Percentiles rank a stretch among this genome's conserved stretches.
phyloP scores from a whole-genome alignment of 2,797 vertebrate genomes.

The Psittacula derbiana region DNA sequence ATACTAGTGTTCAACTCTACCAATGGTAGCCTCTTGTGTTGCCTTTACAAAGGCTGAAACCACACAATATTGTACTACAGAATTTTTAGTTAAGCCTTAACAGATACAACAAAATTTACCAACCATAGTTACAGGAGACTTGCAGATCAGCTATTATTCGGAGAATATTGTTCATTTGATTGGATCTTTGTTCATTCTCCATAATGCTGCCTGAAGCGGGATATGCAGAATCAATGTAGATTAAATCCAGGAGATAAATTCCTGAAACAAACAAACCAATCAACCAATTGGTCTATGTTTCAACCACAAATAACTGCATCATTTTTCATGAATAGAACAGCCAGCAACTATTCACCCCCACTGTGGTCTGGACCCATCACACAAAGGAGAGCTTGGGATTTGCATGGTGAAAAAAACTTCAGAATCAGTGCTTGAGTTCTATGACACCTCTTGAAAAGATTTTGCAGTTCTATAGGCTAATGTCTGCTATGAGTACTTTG shows the following conservation, averaged over 20 bases:
- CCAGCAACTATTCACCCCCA: background rate
- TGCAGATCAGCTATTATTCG: slow-evolving; percentile 94
- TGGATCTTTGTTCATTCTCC: slow-evolving; percentile 94
- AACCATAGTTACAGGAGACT: slow-evolving; percentile 93
- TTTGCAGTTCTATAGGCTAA: background rate
- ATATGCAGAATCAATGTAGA: slow-evolving; percentile 98
- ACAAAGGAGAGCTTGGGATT: background rate
- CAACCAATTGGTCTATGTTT: background rate
- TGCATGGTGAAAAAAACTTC: background rate
- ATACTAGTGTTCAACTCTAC: background rate
- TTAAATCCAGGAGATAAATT: slow-evolving; percentile 95
- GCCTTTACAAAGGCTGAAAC: background rate
- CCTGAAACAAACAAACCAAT: slow-evolving; percentile 76
- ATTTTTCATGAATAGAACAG: background rate
- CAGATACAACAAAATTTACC: slow-evolving; percentile 34
- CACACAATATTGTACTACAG: background rate
- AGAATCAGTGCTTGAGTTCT: background rate
- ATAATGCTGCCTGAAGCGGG: slow-evolving; percentile 96
- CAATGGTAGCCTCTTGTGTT: background rate
- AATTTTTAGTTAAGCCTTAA: background rate
- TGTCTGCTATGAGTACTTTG: background rate
- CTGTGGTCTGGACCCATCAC: background rate
- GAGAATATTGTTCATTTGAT: slow-evolving; percentile 98
- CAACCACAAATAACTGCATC: background rate
- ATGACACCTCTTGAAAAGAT: background rate